Evolutionary conservation across 2,113 vertebrate genomes (phyloP).

Genomic region (Nothobranchius kuhntae): DNA sequence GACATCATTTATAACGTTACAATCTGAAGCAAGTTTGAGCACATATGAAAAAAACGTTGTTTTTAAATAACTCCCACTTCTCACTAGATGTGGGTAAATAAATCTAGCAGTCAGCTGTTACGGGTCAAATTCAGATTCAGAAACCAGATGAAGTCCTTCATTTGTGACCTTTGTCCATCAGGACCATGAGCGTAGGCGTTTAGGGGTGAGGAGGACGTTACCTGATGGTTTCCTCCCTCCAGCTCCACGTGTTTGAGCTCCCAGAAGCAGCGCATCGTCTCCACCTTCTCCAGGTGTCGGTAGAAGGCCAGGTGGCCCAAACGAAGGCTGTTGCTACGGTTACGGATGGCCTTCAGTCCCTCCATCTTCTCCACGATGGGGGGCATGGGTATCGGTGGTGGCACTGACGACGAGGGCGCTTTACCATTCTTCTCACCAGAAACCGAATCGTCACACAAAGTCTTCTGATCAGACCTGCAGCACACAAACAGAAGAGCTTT

Average conservation of each 20-base stretch:
- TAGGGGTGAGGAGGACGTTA: constrained; percentile 16
- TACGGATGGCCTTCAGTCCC: constrained; percentile 80
- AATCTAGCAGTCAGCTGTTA: too few relatives aligned
- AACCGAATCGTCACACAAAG: constrained; percentile 19
- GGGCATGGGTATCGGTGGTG: constrained; percentile 46
- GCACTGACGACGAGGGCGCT: constrained; percentile 44
- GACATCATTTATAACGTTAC: too few relatives aligned
- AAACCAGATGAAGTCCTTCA: too few relatives aligned
- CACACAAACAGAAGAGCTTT: too few relatives aligned
- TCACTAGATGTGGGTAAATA: too few relatives aligned
- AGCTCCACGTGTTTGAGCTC: constrained; percentile 80
- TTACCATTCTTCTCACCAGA: constrained; percentile 50
- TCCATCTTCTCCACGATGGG: constrained; percentile 80
- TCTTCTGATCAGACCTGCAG: constrained; percentile 64
- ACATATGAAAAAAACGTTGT: too few relatives aligned
- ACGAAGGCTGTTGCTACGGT: constrained; percentile 69
- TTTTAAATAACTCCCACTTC: too few relatives aligned
- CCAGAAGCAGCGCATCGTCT: constrained; percentile 85
- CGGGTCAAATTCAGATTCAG: too few relatives aligned
- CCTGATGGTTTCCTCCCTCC: constrained; percentile 61
- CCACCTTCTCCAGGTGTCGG: constrained; percentile 83
- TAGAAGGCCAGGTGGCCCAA: constrained; percentile 81
- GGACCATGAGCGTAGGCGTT: too few relatives aligned
- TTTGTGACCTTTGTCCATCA: too few relatives aligned
- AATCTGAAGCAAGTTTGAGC: too few relatives aligned